Evolutionary conservation across 2,888 invertebrate genomes (phyloP).

Genomic region (Timema podura): DNA sequence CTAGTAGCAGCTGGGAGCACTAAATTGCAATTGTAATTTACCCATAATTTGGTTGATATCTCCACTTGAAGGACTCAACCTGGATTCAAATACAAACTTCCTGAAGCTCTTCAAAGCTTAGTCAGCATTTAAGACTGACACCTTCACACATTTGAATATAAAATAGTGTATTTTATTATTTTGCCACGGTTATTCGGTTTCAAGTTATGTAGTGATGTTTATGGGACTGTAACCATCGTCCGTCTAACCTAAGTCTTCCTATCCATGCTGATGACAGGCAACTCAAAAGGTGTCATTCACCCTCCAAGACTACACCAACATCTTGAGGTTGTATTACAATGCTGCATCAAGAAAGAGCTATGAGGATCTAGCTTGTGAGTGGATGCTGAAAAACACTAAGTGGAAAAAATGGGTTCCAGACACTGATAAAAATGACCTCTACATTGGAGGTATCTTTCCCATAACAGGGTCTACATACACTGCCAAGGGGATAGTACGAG

Average conservation of each 20-base stretch:
- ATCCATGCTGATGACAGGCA: slow-evolving; percentile 36
- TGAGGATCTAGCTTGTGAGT: slow-evolving; percentile 55
- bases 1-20: no score
- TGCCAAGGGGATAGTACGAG: slow-evolving; percentile 55
- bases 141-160: no score
- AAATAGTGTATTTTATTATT: no score
- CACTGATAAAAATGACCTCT: slow-evolving; percentile 46
- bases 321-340: slow-evolving; percentile 45
- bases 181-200: no score
- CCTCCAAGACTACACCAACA: slow-evolving; percentile 49
- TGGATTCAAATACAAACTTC: no score
- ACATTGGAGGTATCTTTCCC: slow-evolving; percentile 69
- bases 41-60: no score
- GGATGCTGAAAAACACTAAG: slow-evolving; percentile 51
- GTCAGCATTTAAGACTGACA: no score
- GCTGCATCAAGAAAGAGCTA: not conserved
- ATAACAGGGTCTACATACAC: slow-evolving; percentile 56
- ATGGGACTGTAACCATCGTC: no score
- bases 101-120: no score
- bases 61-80: no score
- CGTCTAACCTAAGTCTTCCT: not conserved
- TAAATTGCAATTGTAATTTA: no score
- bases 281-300: slow-evolving; percentile 51
- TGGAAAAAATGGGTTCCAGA: slow-evolving; percentile 50
- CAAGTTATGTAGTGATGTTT: no score